phyloP scores from a whole-genome alignment of 2,113 vertebrate genomes.

The Cyanistes caeruleus region DNA sequence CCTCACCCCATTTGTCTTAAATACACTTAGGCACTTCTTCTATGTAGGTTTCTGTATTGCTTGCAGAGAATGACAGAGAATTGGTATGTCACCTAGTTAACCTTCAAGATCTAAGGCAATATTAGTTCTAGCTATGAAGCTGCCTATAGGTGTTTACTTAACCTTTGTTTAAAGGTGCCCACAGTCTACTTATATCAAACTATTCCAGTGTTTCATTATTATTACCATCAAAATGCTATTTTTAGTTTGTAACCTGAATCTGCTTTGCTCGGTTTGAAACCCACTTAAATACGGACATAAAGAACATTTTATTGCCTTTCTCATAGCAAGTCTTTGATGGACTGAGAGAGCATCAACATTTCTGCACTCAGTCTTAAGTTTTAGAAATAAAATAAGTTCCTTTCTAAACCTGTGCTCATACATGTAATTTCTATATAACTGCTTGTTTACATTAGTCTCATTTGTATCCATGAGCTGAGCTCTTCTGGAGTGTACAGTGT shows the following conservation, averaged over 20 bases:
- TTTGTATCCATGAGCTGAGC: not conserved
- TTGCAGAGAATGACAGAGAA: not conserved
- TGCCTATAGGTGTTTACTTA: not conserved
- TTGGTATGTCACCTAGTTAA: not conserved
- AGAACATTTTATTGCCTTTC: not conserved
- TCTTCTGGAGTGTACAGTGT: not conserved
- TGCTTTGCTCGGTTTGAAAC: not conserved
- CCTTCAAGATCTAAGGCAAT: not conserved
- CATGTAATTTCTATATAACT: not conserved
- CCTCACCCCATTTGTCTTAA: not conserved
- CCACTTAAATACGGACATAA: not conserved
- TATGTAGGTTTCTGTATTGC: not conserved
- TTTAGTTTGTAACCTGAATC: not conserved
- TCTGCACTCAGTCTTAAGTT: not conserved
- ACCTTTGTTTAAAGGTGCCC: not conserved
- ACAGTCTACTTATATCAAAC: not conserved
- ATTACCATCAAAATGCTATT: not conserved
- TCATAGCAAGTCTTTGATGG: not conserved
- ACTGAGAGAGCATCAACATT: not conserved
- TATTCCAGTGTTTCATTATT: not conserved
- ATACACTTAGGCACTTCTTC: not conserved
- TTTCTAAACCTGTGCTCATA: fast-evolving
- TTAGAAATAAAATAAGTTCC: not conserved
- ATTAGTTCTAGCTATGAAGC: not conserved
- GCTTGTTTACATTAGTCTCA: not conserved